Percentiles rank a stretch among this genome's conserved stretches.
phyloP scores from a whole-genome alignment of 1,140 invertebrate genomes.

The Drosophila melanica region DNA sequence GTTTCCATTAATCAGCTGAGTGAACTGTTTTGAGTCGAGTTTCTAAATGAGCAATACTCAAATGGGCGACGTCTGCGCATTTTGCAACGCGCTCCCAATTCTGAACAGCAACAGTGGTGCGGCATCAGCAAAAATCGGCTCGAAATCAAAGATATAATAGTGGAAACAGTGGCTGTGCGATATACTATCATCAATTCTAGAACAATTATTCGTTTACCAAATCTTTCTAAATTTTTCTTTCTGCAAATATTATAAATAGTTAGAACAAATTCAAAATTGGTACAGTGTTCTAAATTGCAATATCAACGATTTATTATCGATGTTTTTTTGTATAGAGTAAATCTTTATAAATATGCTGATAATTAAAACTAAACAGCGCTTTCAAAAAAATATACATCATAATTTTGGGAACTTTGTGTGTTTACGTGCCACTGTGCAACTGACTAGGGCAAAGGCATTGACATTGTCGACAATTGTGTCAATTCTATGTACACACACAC shows the following conservation, averaged over 20 bases:
- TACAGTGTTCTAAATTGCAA: no score
- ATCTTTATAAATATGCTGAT: no score
- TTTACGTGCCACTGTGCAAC: conserved; percentile 35
- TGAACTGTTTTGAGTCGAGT: conserved; percentile 11
- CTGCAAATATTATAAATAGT: no score
- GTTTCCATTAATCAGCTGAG: not conserved
- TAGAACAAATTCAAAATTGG: no score
- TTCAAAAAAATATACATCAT: no score
- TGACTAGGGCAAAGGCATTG: conserved; percentile 66
- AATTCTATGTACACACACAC: conserved; percentile 43
- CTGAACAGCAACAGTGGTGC: conserved; percentile 18
- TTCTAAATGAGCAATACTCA: conserved; percentile 8
- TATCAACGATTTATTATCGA: no score
- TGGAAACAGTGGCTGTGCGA: not conserved
- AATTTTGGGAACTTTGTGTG: no score
- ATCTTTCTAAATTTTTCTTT: no score
- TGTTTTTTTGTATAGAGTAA: no score
- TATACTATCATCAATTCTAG: no score
- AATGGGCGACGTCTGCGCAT: conserved; percentile 31
- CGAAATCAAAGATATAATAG: not conserved
- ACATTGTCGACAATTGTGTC: conserved; percentile 79
- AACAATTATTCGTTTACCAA: no score
- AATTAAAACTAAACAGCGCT: no score
- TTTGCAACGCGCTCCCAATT: conserved; percentile 12
- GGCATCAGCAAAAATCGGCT: not conserved